Evolutionary conservation across 2,797 vertebrate species (phyloP).

Genomic region (Ctenopoma kingsleyae): DNA sequence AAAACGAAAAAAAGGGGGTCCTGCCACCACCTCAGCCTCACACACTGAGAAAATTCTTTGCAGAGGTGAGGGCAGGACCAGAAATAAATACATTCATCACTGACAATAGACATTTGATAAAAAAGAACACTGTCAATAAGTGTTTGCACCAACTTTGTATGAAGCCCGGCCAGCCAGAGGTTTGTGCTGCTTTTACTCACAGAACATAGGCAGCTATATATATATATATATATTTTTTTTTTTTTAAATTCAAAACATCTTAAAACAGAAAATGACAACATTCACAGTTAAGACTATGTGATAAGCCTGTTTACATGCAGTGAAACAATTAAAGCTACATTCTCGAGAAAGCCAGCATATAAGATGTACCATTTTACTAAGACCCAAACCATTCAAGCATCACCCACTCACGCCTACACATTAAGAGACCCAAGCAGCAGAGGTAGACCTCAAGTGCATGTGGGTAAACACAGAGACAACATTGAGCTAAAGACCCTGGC

Average conservation of each 20-base stretch:
- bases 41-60: conserved; percentile 86
- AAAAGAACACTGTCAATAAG: conserved; percentile 94
- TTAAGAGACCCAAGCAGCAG: conserved; percentile 67
- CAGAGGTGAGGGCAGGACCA: conserved; percentile 89
- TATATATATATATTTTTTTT: no score
- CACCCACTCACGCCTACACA: conserved; percentile 53
- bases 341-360: conserved; percentile 64
- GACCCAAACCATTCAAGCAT: conserved; percentile 50
- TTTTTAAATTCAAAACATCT: conserved; percentile 55
- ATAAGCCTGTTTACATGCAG: conserved; percentile 75
- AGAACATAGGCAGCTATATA: conserved; percentile 68
- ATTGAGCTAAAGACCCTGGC: conserved; percentile 65
- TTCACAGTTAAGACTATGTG: conserved; percentile 85
- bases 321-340: conserved; percentile 70
- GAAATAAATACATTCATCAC: conserved; percentile 99
- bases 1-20: conserved; percentile 75
- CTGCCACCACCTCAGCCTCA: conserved; percentile 85
- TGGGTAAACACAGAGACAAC: conserved; percentile 72
- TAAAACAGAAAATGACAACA: conserved; percentile 66
- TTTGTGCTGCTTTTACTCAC: conserved; percentile 76
- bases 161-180: conserved; percentile 85
- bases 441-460: conserved; percentile 69
- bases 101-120: conserved; percentile 93
- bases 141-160: conserved; percentile 95
- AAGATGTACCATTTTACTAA: conserved; percentile 65